Evolutionary conservation across 2,888 invertebrate species (phyloP).

Genomic region (Lycia hirtaria): DNA sequence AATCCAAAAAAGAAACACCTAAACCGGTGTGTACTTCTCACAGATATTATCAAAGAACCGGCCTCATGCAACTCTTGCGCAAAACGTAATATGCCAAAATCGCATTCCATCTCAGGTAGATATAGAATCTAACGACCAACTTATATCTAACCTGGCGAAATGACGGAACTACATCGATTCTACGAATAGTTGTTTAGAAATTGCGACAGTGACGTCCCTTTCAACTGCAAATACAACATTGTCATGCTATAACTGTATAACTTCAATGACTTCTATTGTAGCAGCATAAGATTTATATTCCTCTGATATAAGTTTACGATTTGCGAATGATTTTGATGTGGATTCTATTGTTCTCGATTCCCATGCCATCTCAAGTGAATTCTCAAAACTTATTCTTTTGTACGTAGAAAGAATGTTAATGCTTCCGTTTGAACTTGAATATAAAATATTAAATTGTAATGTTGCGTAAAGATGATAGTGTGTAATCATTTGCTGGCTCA

Average conservation of each 20-base stretch:
- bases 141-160: background rate
- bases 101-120: constrained; percentile 47
- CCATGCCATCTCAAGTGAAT: constrained; percentile 73
- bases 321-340: constrained; percentile 51
- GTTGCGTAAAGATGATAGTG: constrained; percentile 70
- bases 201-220: background rate
- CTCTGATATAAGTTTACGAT: constrained; percentile 29
- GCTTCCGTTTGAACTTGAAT: constrained; percentile 79
- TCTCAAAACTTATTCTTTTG: constrained; percentile 84
- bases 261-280: constrained; percentile 37
- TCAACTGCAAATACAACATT: background rate
- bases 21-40: constrained; percentile 45
- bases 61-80: constrained; percentile 60
- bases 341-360: constrained; percentile 71
- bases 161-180: background rate
- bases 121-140: background rate
- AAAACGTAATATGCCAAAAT: constrained; percentile 57
- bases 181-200: background rate
- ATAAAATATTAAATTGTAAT: constrained; percentile 70
- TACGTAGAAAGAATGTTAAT: constrained; percentile 81
- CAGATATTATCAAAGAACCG: constrained; percentile 60
- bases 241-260: background rate
- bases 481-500: constrained; percentile 53
- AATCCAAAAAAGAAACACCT: constrained; percentile 26
- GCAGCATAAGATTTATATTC: constrained; percentile 40